Conservation (phyloP, 30 jellyfish, hydroid and myxozoan species). For the Nemopilema nomurai region DNA sequence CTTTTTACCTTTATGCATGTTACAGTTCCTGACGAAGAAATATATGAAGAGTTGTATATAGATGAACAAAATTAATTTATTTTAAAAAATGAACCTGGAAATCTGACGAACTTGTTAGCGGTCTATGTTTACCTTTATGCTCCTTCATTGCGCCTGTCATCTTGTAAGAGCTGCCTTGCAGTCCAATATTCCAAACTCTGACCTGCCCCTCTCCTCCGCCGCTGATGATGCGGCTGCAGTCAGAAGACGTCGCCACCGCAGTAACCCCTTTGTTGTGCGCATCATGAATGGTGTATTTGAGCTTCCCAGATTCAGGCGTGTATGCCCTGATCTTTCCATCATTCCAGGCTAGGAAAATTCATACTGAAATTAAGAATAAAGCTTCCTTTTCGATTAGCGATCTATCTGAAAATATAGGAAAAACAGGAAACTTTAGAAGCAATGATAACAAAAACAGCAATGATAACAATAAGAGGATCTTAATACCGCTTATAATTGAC, state of each 20-base stretch:
- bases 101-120: too few species aligned
- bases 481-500: slow-evolving; percentile 82
- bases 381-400: too few species aligned
- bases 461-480: too few species aligned
- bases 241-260: slow-evolving; percentile 87
- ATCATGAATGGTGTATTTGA: slow-evolving; percentile 81
- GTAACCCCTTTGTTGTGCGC: slow-evolving; percentile 98
- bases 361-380: not conserved
- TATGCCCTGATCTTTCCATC: slow-evolving; percentile 91
- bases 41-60: too few species aligned
- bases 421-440: too few species aligned
- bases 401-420: too few species aligned
- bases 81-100: not conserved
- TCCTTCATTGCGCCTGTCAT: slow-evolving; percentile 93
- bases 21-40: slow-evolving; percentile 66
- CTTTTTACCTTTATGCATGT: slow-evolving; percentile 83
- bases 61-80: too few species aligned
- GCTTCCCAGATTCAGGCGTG: slow-evolving; percentile 91
- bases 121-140: slow-evolving; percentile 96
- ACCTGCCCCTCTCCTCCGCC: slow-evolving; percentile 99
- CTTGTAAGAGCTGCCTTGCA: slow-evolving; percentile 39
- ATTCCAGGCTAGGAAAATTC: slow-evolving; percentile 79
- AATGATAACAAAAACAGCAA: too few species aligned
- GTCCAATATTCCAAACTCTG: slow-evolving; percentile 85
- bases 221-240: slow-evolving; percentile 74